These are phyloP conservation scores for Pseudoips prasinana DNA, from an alignment of 2,888 invertebrate species.

Conservation along the genomic window DNA sequence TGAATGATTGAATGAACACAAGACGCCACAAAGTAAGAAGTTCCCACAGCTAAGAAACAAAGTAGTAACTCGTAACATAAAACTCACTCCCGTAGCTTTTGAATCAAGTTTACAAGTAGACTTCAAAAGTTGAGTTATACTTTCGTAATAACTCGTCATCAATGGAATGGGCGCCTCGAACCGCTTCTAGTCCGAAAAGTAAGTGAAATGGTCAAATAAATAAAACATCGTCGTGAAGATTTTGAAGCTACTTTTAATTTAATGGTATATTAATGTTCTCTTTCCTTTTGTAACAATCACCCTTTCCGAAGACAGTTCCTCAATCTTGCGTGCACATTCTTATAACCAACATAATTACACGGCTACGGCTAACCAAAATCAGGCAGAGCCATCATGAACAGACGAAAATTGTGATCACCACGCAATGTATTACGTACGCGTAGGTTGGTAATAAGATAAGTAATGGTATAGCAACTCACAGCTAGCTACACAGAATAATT, in stretches of 20 bases:
- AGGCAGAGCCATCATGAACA: constrained; percentile 51
- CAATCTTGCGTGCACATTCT: constrained; percentile 33
- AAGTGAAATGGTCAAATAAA: no score
- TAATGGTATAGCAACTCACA: constrained; percentile 39
- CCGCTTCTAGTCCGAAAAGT: no score
- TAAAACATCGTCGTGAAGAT: no score
- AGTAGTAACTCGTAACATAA: constrained; percentile 12
- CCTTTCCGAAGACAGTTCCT: no score
- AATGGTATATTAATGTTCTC: no score
- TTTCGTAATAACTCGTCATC: constrained; percentile 1
- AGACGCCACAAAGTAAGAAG: constrained; percentile 10
- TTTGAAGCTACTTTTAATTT: no score
- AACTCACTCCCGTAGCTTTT: no score
- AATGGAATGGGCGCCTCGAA: no score
- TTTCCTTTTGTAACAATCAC: no score
- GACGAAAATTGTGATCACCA: constrained; percentile 71
- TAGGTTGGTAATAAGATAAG: constrained; percentile 66
- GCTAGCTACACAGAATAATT: constrained; percentile 29
- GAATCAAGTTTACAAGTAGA: constrained; percentile 13
- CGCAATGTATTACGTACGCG: constrained; percentile 50
- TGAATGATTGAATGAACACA: constrained; percentile 7
- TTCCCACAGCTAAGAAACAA: constrained; percentile 19
- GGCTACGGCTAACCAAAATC: constrained; percentile 58
- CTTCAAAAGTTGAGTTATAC: constrained; percentile 16
- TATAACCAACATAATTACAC: constrained; percentile 53